Base-by-base conservation (phyloP, 2,113 vertebrate genomes). In the Sula dactylatra region DNA sequence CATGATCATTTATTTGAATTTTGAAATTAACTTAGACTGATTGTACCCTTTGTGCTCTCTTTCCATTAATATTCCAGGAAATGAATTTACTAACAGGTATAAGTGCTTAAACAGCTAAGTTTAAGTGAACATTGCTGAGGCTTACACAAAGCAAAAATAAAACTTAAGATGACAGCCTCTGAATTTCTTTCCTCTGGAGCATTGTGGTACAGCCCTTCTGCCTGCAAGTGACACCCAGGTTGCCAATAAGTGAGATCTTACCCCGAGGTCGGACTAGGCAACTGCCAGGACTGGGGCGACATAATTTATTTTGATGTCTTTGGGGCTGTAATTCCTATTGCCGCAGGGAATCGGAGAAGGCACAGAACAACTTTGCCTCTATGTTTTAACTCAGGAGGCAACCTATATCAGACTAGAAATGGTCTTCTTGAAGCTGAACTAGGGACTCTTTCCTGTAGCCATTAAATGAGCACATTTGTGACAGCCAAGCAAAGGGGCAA, bases 51-150 rank as follows among this genome's bases (percentile, higher is more conserved):
- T 80, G 54, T 85, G 56, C 54, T 91, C 56, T 26, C 70, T 85
- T 79, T 34, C 45, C 36, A 82, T 87, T 94, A 94, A 77, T 94
- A 94, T 87, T 94, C 52, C 70, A 91, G 56, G 20, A 94, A 91
- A 93, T 61, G 4, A 84, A 89, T 91, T 89, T 69, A 89, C 77
- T 87, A 85, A 70, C 77, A 94, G 73, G 44, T 78, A 9, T n/a
- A 92, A 71, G 38, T 32, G 44, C 65, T 82, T 89, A 54, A 94
- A 76, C 29, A 94, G 61, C 56, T 67, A 74, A 31, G 34, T 74
- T 88, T 82, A 82, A 84, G 25, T 72, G 71, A 96, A 58, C 17
- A 11, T 3, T 86, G 52, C 56, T 47, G 40, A 93, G 52, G 31
- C 25, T 82, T 85, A 65, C 19, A 40, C 16, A 55, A 82, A 82